Conservation (phyloP, 1,140 invertebrate genomes). For the Ectropis grisescens region DNA sequence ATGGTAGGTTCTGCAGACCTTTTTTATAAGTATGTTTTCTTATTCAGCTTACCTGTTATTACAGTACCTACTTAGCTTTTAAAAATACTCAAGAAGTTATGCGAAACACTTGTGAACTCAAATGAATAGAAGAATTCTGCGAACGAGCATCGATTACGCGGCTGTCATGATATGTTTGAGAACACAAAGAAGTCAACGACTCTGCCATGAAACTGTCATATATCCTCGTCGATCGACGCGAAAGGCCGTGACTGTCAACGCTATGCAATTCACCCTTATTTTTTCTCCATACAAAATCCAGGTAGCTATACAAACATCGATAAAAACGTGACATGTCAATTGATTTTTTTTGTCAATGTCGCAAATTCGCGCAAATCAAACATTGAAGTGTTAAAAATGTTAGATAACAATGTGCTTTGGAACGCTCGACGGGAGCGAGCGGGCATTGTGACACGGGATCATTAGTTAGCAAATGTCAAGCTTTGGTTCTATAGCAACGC, state of each 20-base stretch:
- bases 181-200: constrained; percentile 41
- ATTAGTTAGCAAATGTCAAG: constrained; percentile 59
- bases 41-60: no score
- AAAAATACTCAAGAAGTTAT: no score
- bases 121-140: constrained; percentile 11
- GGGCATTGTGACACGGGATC: constrained; percentile 44
- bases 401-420: constrained; percentile 44
- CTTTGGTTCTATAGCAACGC: constrained; percentile 30
- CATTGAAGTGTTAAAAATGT: constrained; percentile 65
- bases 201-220: constrained; percentile 35
- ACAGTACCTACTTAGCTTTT: no score
- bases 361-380: constrained; percentile 66
- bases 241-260: constrained; percentile 27
- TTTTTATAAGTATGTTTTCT: no score
- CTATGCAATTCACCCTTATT: constrained; percentile 37
- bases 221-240: constrained; percentile 25
- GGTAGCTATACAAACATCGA: constrained; percentile 61
- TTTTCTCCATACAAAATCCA: constrained; percentile 45
- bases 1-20: no score
- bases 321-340: constrained; percentile 66
- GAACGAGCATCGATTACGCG: constrained; percentile 34
- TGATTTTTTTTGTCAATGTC: constrained; percentile 49
- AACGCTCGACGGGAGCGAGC: constrained; percentile 39
- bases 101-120: neutral
- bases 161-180: constrained; percentile 25